phyloP scores from a whole-genome alignment of 2,888 invertebrate species.

The Hydraecia micacea region DNA sequence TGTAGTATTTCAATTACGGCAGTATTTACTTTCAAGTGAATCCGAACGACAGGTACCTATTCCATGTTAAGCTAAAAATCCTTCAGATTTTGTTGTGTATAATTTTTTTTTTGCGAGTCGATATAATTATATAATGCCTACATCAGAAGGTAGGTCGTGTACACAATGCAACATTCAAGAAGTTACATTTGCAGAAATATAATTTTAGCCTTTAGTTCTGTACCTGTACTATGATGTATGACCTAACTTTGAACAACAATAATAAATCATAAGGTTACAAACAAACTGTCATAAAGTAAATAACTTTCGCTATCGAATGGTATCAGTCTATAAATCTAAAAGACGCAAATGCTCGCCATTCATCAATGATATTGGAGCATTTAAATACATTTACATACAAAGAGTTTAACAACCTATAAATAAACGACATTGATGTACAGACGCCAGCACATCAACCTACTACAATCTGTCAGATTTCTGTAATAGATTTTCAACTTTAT shows the following conservation, averaged over 20 bases:
- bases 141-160: neutral
- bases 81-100: neutral
- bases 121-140: neutral
- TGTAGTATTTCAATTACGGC: neutral
- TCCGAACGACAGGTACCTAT: neutral
- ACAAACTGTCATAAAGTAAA: neutral
- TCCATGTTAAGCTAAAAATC: neutral
- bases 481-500: too few species aligned
- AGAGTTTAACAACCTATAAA: conserved; percentile 40
- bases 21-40: neutral
- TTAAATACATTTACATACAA: conserved; percentile 39
- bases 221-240: neutral
- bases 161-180: neutral
- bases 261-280: neutral
- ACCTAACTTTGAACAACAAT: neutral
- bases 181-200: neutral
- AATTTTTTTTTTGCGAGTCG: neutral
- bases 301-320: conserved; percentile 3
- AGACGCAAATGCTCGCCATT: conserved; percentile 3
- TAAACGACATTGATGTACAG: conserved; percentile 33
- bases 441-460: too few species aligned
- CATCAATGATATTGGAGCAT: conserved; percentile 28
- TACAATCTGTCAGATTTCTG: too few species aligned
- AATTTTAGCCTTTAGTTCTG: neutral
- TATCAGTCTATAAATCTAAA: conserved; percentile 15